Evolutionary conservation across 2,888 invertebrate genomes (phyloP).

Genomic region (Mycalesis mineus): DNA sequence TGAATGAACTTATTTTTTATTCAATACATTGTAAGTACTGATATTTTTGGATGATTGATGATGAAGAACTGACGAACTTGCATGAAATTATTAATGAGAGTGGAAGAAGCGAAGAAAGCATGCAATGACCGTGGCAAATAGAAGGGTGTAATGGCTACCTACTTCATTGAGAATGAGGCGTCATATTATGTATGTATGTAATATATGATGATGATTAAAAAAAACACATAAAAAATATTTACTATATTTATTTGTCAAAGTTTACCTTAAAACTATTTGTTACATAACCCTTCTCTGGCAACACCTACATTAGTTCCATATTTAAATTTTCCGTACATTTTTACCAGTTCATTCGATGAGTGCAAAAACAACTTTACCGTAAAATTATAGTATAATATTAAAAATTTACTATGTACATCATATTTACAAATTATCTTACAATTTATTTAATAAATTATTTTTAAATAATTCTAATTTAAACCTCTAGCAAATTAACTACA

Average conservation of each 20-base stretch:
- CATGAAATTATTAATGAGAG: no score
- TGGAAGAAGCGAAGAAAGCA: no score
- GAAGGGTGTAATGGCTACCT: no score
- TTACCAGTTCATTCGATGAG: constrained; percentile 9
- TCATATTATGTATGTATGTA: no score
- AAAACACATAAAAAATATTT: constrained; percentile 43
- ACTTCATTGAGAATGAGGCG: no score
- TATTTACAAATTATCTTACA: constrained; percentile 30
- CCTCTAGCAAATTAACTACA: constrained; percentile 44
- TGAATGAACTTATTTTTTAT: no score
- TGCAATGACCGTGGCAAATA: no score
- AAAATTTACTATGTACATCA: constrained; percentile 29
- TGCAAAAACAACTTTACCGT: constrained; percentile 21
- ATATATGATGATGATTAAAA: no score
- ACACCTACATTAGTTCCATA: constrained; percentile 17
- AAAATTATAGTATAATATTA: constrained; percentile 20
- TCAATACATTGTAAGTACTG: background rate
- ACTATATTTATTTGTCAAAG: constrained; percentile 76
- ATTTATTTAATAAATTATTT: constrained; percentile 26
- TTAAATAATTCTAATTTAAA: constrained; percentile 35
- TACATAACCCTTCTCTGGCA: constrained; percentile 30
- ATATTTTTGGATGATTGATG: background rate
- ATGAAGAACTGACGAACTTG: no score
- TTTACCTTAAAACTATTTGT: constrained; percentile 54
- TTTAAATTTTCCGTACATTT: constrained; percentile 19